phyloP scores from a whole-genome alignment of 1,140 invertebrate genomes.

The Drosophila baimaii region DNA sequence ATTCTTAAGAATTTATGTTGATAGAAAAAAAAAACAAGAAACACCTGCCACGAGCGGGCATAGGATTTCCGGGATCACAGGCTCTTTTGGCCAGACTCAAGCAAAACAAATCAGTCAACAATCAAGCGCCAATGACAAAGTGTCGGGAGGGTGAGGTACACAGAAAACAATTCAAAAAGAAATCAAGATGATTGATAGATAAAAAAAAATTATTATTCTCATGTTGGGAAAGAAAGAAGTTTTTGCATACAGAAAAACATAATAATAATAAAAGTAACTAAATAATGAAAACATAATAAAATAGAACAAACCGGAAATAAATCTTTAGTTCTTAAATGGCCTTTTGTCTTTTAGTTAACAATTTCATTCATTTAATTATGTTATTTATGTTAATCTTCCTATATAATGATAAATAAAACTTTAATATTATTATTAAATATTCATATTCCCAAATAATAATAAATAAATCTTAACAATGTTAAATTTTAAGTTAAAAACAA shows the following conservation, averaged over 20 bases:
- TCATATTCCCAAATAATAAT: too few species aligned
- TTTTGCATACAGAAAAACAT: too few species aligned
- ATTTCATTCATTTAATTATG: too few species aligned
- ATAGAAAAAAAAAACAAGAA: conserved; percentile 34
- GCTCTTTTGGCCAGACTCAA: conserved; percentile 35
- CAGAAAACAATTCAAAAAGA: background rate
- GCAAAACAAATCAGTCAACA: conserved; percentile 68
- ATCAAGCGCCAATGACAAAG: conserved; percentile 49
- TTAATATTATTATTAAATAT: too few species aligned
- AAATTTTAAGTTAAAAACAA: too few species aligned
- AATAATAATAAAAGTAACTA: too few species aligned
- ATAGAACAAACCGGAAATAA: accelerated
- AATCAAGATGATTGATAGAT: background rate
- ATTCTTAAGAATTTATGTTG: conserved; percentile 38
- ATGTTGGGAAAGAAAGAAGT: background rate
- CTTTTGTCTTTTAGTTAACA: too few species aligned
- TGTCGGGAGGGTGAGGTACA: conserved; percentile 30
- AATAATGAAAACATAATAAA: too few species aligned
- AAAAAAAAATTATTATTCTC: background rate
- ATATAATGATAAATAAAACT: background rate
- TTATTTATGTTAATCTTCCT: too few species aligned
- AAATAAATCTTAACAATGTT: too few species aligned
- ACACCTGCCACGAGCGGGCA: conserved; percentile 48
- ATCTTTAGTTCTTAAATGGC: background rate
- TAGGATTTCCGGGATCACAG: conserved; percentile 75